Percentiles rank a stretch among this genome's conserved stretches.
Conservation (phyloP, 1,140 invertebrate genomes). For the Venturia canescens region DNA sequence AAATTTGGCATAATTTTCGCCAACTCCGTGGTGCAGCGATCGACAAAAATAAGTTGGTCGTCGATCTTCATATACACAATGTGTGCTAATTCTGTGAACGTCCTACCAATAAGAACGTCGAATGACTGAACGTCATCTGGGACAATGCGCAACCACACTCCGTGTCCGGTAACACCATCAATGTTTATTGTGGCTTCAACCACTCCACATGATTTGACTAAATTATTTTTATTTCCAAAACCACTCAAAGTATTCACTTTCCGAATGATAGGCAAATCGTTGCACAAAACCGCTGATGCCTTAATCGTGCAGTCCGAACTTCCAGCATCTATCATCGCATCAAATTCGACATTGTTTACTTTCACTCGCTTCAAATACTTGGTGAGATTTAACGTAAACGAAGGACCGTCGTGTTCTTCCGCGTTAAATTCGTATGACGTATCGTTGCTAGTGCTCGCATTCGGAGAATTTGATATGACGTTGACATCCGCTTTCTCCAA, state of each 20-base stretch:
- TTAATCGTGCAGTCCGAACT: conserved; percentile 54
- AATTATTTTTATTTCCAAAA: conserved; percentile 42
- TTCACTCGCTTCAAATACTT: conserved; percentile 51
- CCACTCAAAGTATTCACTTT: conserved; percentile 27
- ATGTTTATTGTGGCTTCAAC: conserved; percentile 39
- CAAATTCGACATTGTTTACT: conserved; percentile 34
- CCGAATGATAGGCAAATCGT: conserved; percentile 37
- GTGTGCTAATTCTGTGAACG: conserved; percentile 49
- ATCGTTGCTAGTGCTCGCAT: background rate
- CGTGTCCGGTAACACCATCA: conserved; percentile 30
- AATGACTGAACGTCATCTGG: conserved; percentile 49
- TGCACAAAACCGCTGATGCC: conserved; percentile 39
- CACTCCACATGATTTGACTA: conserved; percentile 45
- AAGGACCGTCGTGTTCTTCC: background rate
- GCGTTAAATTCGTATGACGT: background rate
- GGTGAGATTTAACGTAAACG: background rate
- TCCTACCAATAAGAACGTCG: conserved; percentile 50
- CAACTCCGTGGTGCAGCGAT: background rate
- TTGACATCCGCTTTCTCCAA: conserved; percentile 35
- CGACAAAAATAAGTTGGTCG: conserved; percentile 46
- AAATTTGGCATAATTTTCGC: background rate
- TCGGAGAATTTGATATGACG: background rate
- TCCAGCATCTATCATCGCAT: conserved; percentile 52
- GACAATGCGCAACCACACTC: conserved; percentile 43
- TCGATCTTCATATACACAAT: conserved; percentile 48